Base-by-base conservation (phyloP, 2,113 vertebrate species). In the Megaleporinus macrocephalus region DNA sequence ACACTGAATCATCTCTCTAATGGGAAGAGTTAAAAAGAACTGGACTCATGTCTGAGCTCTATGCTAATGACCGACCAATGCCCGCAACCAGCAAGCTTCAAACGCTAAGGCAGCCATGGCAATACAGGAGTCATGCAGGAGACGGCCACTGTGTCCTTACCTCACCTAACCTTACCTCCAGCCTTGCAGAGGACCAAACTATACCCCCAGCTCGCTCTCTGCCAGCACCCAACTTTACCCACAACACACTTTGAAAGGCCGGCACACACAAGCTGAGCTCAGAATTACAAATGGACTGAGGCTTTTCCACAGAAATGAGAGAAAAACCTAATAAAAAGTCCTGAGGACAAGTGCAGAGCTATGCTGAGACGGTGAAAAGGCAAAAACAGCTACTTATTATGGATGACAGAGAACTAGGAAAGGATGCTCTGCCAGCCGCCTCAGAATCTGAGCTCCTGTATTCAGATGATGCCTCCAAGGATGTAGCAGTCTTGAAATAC, bases 21-120 rank as follows among this genome's bases (percentile, higher is more conserved):
- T 14, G 9, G 65, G 18, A 15, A 24, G 12, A 44, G 22, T 3
- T n/a, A 66, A 68, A 11, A 3, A 27, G 27, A 69, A 0, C 29
- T 66, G 61, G 26, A 16, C 5, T 20, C 51, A 36, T 51, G 20
- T 57, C n/a, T 33, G 29, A 68, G 5, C 51, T 22, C 49, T 47
- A 47, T 57, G 72, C 49, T 68, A 47, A 68, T 47, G 20, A 44
- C 24, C 30, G 20, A 55, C 61, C 53, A 51, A 29, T 66, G 29
- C 10, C 24, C n/a, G 66, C 18, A 74, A 81, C 41, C 30, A 41
- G 30, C 57, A 41, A 81, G n/a, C 30, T 36, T 74, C 30, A 79
- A 72, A 51, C 47, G 14, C 41, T 4, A n/a, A n/a, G 27, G 13
- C 57, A 44, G 73, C 16, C 33, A 62, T 36, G 33, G 55, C n/a